Evolutionary conservation across 2,797 vertebrate genomes (phyloP).

Genomic region (Pogoniulus pusillus): DNA sequence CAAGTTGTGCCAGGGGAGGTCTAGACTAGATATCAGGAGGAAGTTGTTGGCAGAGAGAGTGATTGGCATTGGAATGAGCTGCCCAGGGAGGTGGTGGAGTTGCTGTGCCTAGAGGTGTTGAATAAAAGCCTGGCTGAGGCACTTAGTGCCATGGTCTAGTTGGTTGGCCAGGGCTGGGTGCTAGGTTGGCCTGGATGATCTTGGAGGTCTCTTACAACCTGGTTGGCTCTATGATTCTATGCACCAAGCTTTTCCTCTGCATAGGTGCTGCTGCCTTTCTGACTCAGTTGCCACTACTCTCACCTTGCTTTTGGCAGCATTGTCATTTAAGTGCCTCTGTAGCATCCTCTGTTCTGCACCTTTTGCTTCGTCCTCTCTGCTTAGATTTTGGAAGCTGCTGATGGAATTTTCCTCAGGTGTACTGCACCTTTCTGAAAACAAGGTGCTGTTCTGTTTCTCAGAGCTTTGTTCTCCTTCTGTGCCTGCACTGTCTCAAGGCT

Average conservation of each 20-base stretch:
- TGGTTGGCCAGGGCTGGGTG: no score
- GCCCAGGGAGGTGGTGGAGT: no score
- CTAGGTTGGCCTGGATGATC: no score
- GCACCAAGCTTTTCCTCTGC: background rate
- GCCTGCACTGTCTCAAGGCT: background rate
- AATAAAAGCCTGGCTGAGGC: no score
- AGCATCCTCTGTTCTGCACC: background rate
- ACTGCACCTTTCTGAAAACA: constrained; percentile 11
- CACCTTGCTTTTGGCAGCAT: accelerated
- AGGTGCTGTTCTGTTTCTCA: background rate
- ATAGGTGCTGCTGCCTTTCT: background rate
- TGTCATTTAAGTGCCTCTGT: background rate
- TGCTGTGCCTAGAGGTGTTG: no score
- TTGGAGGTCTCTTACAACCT: no score
- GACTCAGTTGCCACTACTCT: background rate
- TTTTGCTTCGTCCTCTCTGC: background rate
- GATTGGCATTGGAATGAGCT: no score
- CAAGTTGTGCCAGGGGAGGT: no score
- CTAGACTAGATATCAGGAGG: no score
- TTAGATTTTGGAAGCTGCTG: background rate
- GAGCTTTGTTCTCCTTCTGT: background rate
- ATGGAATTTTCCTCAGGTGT: background rate
- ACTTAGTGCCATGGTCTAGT: no score
- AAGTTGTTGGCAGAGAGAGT: no score
- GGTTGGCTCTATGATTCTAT: no score